Base-by-base conservation (phyloP, 2,113 vertebrate species). In the Ivindomyrus marchei region DNA sequence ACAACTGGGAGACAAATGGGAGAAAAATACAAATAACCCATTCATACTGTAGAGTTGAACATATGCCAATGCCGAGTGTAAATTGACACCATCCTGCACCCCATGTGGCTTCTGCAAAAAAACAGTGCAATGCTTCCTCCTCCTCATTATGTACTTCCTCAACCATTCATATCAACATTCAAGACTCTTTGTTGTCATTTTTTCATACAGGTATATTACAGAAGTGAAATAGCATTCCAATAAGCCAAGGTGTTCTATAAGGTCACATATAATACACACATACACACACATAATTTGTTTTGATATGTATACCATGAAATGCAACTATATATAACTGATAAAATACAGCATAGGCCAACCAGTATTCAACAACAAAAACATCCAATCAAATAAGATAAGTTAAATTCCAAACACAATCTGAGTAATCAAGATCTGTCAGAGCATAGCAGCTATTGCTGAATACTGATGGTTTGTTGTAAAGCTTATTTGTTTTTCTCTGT, bases 1-100 rank as follows among this genome's bases (percentile, higher is more conserved):
- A 62, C 36, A 62, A 85, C 77, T 50, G 74, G 52, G 52, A 89
- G 52, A 80, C 50, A 89, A 62, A 85, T 56, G 19, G 52, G 77
- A 85, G 52, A 56, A 85, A 88, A 53, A 88, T 45, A 88, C 53
- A 88, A 62, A 85, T 80, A 84, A 89, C 36, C 50, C 77, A 84
- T 11, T 84, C 77, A 84, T 56, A 84, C 49, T 80, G 47, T 53
- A 74, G 74, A 89, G 39, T 36, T 89, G 36, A 89, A 56, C 89
- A 84, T 89, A 89, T 89, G 88, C 88, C 45, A 49, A 77, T 62
- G 49, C 77, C 58, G 77, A 19, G 89, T 31, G 89, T 83, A 84
- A 89, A 89, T 36, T 36, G 70, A 80, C 70, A 89, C 70, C 74
- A 80, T 83, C 77, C 17, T 10, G 31, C 47, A 50, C 74, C 70